Base-by-base conservation (phyloP, 1,140 invertebrate species). In the Chymomyza costata region DNA sequence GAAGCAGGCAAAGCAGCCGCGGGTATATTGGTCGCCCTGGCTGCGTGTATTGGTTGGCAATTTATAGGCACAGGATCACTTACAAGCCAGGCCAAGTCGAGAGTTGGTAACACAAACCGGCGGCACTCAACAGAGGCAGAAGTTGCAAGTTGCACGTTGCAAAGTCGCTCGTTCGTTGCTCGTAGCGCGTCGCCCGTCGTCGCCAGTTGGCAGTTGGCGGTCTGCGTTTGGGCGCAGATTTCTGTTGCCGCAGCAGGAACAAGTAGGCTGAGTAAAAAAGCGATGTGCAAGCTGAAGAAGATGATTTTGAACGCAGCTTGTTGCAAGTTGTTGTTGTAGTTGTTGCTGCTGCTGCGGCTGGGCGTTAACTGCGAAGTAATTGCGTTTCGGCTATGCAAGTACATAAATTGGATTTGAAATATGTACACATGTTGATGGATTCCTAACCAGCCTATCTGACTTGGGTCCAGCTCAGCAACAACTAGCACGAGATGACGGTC, bases 371-470 rank as follows among this genome's bases (percentile, higher is more conserved):
- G 70, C 70, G 70, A 76, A 76, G 70, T 76, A 76, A 76, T 76
- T 76, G 70, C 70, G 70, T 78, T 78, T 76, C 57, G 70, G 70
- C 70, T 76, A 76, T 76, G 70, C 70, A 78, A 76, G 70, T 76
- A 76, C 70, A 76, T 76, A 78, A 76, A 76, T 76, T 76, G 70
- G 70, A 76, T 76, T 76, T 76, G 70, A 76, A 76, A 76, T 76
- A 78, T 76, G 70, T 76, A 76, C 70, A 76, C 70, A 76, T 71
- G 70, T 76, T 76, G 70, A 76, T 76, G 70, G 70, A 76, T 76
- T 76, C 71, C 70, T 70, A 55, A 40, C 55, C 45, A 44, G 43
- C 56, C n/a, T n/a, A n/a, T n/a, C n/a, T n/a, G n/a, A n/a, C n/a
- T n/a, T n/a, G n/a, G n/a, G n/a, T n/a, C n/a, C n/a, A n/a, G n/a